Evolutionary conservation across 2,797 vertebrate species (phyloP).

Genomic region (Coranthus polyacanthus): DNA sequence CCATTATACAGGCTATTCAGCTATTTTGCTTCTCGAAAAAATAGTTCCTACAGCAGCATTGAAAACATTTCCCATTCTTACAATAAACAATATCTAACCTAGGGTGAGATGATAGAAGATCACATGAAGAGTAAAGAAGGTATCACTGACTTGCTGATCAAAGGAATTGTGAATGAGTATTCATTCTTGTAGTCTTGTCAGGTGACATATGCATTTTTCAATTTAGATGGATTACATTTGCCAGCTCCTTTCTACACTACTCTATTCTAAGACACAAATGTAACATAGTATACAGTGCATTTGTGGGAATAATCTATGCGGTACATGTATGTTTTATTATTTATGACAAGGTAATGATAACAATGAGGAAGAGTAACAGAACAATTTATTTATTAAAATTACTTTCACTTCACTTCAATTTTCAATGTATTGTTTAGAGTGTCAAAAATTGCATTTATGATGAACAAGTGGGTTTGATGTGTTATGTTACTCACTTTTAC

Average conservation of each 20-base stretch:
- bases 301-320: not conserved
- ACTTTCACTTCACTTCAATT: too few species aligned
- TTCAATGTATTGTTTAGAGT: too few species aligned
- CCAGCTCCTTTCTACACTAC: constrained; percentile 6
- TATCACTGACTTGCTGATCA: constrained; percentile 30
- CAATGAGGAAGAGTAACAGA: not conserved
- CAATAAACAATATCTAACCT: constrained; percentile 54
- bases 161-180: constrained; percentile 29
- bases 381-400: not conserved
- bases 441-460: not conserved
- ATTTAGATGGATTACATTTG: constrained; percentile 12
- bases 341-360: not conserved
- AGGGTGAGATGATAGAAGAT: constrained; percentile 10
- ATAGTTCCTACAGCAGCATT: constrained; percentile 51
- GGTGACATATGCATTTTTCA: constrained; percentile 18
- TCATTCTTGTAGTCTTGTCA: constrained; percentile 19
- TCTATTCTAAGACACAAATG: constrained; percentile 5
- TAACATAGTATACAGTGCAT: not conserved
- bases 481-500: constrained; percentile 94
- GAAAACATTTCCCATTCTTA: constrained; percentile 32
- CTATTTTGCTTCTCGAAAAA: constrained; percentile 48
- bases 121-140: constrained; percentile 18
- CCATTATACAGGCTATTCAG: constrained; percentile 57
- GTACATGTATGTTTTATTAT: not conserved
- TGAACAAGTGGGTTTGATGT: not conserved